Base-by-base conservation (phyloP, 2,888 invertebrate species). In the Scaptomyza parva region DNA sequence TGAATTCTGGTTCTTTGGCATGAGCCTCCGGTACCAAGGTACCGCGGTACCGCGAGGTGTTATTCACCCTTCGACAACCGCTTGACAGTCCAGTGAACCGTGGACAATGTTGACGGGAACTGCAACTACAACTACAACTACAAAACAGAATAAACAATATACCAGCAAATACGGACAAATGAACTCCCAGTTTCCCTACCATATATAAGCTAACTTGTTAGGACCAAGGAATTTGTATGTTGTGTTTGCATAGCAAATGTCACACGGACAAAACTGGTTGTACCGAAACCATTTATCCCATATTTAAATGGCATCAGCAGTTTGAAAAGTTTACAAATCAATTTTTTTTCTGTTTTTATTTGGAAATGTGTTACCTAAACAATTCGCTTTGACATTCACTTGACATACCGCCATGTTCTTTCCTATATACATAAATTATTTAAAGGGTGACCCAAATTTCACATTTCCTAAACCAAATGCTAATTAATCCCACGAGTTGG, bases 311-410 rank as follows among this genome's bases (percentile, higher is more conserved):
- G 48, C 63, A 70, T 70, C 67, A 68, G 44, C 51, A 62, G 66
- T 58, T 58, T 60, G 53, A 20, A 52, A 74, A 69, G 63, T 77
- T 71, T 73, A 78, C 87, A 70, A 87, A 83, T 87, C 74, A 82
- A 82, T 78, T 72, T 40, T 22, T 40, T 40, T 14, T 35, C n/a
- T n/a, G n/a, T 35, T 14, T 30, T 1, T 12, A 3, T 14, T 8
- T 1, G 14, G n/a, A n/a, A n/a, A 54, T 50, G 52, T 70, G 47
- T 48, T 62, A 8, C 44, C 44, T 33, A 43, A 12, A 44, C 77
- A 74, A 78, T 67, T 76, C 74, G 70, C 73, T 79, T 87, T 87
- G 88, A 88, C 89, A 81, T 76, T 89, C 73, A 78, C 89, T 88
- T 87, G 88, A 79, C 84, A 77, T 74, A 59, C 40, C 53, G 57